Evolutionary conservation across 2,888 invertebrate species (phyloP).

Genomic region (Ceriagrion tenellum): DNA sequence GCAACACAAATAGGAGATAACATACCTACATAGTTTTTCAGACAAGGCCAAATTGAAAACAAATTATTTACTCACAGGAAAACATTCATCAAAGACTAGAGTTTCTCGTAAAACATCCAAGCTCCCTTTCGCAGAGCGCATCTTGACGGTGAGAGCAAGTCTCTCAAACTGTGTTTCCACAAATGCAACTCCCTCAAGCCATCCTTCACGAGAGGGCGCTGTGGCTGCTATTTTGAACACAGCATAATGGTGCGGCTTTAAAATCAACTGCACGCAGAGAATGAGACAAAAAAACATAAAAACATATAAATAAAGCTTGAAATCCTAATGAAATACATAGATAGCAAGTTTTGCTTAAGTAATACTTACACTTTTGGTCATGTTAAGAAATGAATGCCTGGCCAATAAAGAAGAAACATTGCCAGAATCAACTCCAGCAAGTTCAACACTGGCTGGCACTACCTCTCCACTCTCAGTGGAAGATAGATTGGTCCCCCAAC

Average conservation of each 20-base stretch:
- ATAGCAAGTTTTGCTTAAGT: background rate
- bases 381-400: conserved; percentile 76
- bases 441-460: conserved; percentile 79
- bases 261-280: conserved; percentile 78
- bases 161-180: conserved; percentile 87
- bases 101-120: conserved; percentile 85
- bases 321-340: background rate
- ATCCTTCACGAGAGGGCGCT: conserved; percentile 84
- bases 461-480: conserved; percentile 71
- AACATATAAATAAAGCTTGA: background rate
- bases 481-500: conserved; percentile 82
- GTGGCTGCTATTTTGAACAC: conserved; percentile 86
- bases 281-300: conserved; percentile 68
- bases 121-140: conserved; percentile 87
- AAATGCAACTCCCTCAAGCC: conserved; percentile 84
- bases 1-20: too few species aligned
- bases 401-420: conserved; percentile 76
- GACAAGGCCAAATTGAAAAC: background rate
- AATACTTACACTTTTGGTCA: conserved; percentile 77
- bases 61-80: conserved; percentile 83
- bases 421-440: conserved; percentile 83
- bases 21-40: too few species aligned
- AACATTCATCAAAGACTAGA: conserved; percentile 87
- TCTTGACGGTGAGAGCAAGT: conserved; percentile 86
- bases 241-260: conserved; percentile 83